Evolutionary conservation across 2,888 invertebrate genomes (phyloP).

Genomic region (Cheilosia soror): DNA sequence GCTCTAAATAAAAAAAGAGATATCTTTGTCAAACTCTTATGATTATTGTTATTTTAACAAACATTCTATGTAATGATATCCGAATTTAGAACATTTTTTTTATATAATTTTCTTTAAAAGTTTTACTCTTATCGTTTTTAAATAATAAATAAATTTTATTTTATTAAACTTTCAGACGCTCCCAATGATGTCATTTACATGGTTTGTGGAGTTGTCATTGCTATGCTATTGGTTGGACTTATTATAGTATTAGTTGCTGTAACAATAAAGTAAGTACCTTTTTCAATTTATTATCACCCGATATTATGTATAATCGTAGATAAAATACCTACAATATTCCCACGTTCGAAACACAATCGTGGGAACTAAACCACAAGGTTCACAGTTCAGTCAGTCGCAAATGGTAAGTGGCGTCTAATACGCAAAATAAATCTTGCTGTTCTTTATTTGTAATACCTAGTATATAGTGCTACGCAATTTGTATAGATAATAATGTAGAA

Average conservation of each 20-base stretch:
- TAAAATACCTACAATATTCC: slow-evolving; percentile 14
- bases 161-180: slow-evolving; percentile 89
- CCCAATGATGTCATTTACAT: slow-evolving; percentile 93
- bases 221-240: slow-evolving; percentile 91
- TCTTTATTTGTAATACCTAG: slow-evolving; percentile 17
- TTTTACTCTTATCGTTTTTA: too few species aligned
- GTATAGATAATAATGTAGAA: not conserved
- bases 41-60: too few species aligned
- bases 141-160: slow-evolving; percentile 57
- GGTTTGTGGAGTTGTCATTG: slow-evolving; percentile 93
- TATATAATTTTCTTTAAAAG: not conserved
- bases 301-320: slow-evolving; percentile 13
- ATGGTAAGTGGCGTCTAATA: slow-evolving; percentile 19
- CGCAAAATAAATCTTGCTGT: slow-evolving; percentile 30
- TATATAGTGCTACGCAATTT: slow-evolving; percentile 17
- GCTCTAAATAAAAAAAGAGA: too few species aligned
- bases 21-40: too few species aligned
- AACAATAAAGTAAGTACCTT: slow-evolving; percentile 89
- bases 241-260: slow-evolving; percentile 92
- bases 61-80: too few species aligned
- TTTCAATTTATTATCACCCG: slow-evolving; percentile 11
- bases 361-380: slow-evolving; percentile 54
- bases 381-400: slow-evolving; percentile 69
- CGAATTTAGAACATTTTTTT: slow-evolving; percentile 3
- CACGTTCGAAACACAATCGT: slow-evolving; percentile 26